A percentile compares a stretch with the other conserved stretches of the same genome.
These are phyloP conservation scores for Etia nguti DNA, from an alignment of 2,113 vertebrate species.

Conservation along the genomic window DNA sequence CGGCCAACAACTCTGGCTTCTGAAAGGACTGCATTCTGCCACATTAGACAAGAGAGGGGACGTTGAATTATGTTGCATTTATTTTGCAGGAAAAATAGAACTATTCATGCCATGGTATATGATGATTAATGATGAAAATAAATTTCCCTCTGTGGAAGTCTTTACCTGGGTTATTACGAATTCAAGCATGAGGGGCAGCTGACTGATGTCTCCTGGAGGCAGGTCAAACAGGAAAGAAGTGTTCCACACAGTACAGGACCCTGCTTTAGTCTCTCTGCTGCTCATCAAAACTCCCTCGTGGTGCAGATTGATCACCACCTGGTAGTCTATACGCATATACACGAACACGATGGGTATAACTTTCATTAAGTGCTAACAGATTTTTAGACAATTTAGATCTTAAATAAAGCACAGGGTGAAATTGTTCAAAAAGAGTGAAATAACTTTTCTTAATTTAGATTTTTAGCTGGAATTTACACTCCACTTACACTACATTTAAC, in stretches of 20 bases:
- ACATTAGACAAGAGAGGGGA: neutral
- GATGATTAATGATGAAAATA: neutral
- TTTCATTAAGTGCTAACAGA: neutral
- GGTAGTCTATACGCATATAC: constrained; percentile 56
- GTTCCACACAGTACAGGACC: constrained; percentile 65
- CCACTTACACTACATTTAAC: neutral
- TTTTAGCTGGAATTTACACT: neutral
- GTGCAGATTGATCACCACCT: constrained; percentile 60
- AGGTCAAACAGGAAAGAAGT: constrained; percentile 70
- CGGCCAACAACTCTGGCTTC: constrained; percentile 45
- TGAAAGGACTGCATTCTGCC: constrained; percentile 49
- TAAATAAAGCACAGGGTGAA: neutral
- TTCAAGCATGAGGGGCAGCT: constrained; percentile 61
- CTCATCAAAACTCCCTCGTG: constrained; percentile 37
- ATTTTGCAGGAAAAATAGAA: neutral
- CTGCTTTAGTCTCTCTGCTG: constrained; percentile 56
- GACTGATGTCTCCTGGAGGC: constrained; percentile 62
- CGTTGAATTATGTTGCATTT: neutral
- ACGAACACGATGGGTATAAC: neutral
- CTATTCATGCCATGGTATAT: neutral
- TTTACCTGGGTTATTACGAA: constrained; percentile 67
- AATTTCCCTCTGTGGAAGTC: neutral
- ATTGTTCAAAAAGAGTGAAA: neutral
- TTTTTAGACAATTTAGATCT: neutral
- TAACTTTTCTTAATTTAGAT: neutral